Evolutionary conservation across 2,888 invertebrate species (phyloP), one percentile per base, ranked within the genome.

Genomic region (Papilio gigon): DNA sequence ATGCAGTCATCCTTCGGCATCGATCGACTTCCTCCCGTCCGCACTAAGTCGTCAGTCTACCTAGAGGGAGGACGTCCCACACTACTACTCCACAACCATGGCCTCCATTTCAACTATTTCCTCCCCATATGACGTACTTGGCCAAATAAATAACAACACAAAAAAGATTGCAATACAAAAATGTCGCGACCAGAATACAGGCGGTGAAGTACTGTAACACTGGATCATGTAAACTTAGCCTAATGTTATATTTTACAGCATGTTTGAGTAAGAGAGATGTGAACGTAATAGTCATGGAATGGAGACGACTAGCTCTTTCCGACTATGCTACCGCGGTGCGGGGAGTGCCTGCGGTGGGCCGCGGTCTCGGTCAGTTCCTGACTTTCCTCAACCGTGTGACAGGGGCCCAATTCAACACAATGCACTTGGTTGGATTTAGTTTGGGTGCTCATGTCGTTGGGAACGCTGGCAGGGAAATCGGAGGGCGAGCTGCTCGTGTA

Each of bases 351-450:
- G 85, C 74, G 0, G 83, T 90, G 0, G 91, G 91, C 0, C 82
- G 82, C 40, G 88, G 84, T 1, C 73, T 92, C 0, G 92, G 92
- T 14, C 80, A 84, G 67, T 90, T 93, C 76, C 71, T 93, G 1
- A 73, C 74, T 8, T 90, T 88, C 74, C 70, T 90, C 0, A 77
- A 79, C 71, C 72, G 72, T 0, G 77, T 75, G 0, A 83, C 86
- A 64, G 86, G 88, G 0, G 79, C 83, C 0, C 75, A 80, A 1
- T 80, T 78, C 44, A 75, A 76, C 37, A 73, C 74, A 33, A 84
- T 92, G 76, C 93, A 93, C 65, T 74, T 93, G 17, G 76, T 90
- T 11, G 93, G 93, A 17, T 89, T 92, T 76, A 92, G 92, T 74
- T 80, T 93, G 66, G 93, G 93, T 1, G 87, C 90, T 61, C 93